Evolutionary conservation across 2,797 vertebrate species (phyloP).

Genomic region (Micrastur ruficollis): DNA sequence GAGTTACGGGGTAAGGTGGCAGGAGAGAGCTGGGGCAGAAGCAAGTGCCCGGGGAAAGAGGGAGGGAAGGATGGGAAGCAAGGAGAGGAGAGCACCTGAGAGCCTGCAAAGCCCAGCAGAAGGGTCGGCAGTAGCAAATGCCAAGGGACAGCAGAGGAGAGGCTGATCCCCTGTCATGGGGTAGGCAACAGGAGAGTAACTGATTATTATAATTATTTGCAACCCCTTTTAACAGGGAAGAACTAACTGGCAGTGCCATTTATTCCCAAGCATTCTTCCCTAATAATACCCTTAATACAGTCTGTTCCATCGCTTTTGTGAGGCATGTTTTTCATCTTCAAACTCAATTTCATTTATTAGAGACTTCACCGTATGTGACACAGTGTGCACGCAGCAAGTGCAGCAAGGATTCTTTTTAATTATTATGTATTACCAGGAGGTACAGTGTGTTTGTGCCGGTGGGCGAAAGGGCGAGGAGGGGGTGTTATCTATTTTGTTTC

Average conservation of each 20-base stretch:
- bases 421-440: not conserved
- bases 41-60: not conserved
- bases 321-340: conserved; percentile 55
- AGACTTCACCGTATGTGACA: not conserved
- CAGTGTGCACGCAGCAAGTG: conserved; percentile 1
- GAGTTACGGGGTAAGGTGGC: rapidly evolving
- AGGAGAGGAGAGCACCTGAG: not conserved
- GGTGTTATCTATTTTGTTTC: not conserved
- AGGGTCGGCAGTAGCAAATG: not conserved
- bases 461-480: not conserved
- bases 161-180: not conserved
- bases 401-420: conserved; percentile 29
- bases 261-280: conserved; percentile 31
- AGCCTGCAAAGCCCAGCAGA: not conserved
- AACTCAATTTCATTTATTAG: conserved; percentile 53
- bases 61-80: not conserved
- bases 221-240: not conserved
- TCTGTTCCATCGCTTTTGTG: conserved; percentile 24
- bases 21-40: not conserved
- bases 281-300: conserved; percentile 46
- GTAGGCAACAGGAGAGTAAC: not conserved
- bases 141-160: not conserved
- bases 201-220: conserved; percentile 29
- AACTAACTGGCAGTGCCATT: not conserved
- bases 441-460: not conserved